These are phyloP conservation scores for Microtus montanus DNA, from an alignment of 2,113 vertebrate species.

Conservation along the genomic window DNA sequence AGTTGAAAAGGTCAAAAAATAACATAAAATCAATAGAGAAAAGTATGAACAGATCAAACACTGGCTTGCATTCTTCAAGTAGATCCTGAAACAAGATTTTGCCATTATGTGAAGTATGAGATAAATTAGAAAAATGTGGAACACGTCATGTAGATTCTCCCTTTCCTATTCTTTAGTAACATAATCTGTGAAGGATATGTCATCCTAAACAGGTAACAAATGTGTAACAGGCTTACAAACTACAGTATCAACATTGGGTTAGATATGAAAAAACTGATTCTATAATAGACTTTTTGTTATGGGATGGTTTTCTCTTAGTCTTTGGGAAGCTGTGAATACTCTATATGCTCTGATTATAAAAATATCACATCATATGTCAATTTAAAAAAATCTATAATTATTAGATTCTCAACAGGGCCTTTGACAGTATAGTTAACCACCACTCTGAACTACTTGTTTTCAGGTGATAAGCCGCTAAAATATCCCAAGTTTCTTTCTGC, in stretches of 20 bases:
- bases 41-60: neutral
- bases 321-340: neutral
- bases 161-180: neutral
- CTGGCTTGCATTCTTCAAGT: neutral
- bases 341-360: neutral
- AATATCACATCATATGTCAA: neutral
- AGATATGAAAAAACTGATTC: neutral
- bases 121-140: neutral
- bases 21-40: slow-evolving; percentile 2
- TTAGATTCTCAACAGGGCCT: neutral
- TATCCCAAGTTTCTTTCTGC: neutral
- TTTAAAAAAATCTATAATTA: neutral
- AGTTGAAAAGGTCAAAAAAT: neutral
- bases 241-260: neutral
- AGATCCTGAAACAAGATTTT: neutral
- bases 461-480: slow-evolving; percentile 13
- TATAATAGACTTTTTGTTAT: neutral
- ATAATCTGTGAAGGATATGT: neutral
- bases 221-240: neutral
- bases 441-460: slow-evolving; percentile 14
- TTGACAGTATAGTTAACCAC: neutral
- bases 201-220: neutral
- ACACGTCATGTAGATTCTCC: neutral
- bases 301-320: neutral
- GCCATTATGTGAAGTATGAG: neutral